These are phyloP conservation scores for Florisuga fusca DNA, from an alignment of 2,797 vertebrate species.

Conservation along the genomic window DNA sequence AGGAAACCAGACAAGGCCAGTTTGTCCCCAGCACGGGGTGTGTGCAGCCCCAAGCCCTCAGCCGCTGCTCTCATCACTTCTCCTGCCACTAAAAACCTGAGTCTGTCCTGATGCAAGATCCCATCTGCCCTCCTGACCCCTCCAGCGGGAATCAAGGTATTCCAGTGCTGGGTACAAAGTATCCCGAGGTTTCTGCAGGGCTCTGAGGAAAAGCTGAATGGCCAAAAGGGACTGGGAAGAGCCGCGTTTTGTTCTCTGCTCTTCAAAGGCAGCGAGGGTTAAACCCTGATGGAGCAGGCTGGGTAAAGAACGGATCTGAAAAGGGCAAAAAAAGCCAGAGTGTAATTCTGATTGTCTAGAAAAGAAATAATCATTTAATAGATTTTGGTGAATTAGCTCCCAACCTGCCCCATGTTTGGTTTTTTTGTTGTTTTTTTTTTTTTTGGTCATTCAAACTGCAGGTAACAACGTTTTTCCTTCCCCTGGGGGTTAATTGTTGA, in stretches of 20 bases:
- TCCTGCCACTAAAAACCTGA: no score
- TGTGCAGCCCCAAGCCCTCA: no score
- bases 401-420: not conserved
- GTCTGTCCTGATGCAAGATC: not conserved
- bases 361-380: not conserved
- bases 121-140: not conserved
- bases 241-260: not conserved
- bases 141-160: accelerated
- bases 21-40: no score
- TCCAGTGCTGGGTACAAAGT: not conserved
- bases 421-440: no score
- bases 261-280: not conserved
- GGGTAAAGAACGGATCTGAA: not conserved
- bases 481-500: not conserved
- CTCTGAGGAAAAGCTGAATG: not conserved
- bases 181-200: accelerated
- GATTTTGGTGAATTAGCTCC: not conserved
- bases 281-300: not conserved
- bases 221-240: not conserved
- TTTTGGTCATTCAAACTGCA: not conserved
- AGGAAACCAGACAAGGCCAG: no score
- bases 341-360: not conserved
- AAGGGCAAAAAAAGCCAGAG: not conserved
- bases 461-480: not conserved
- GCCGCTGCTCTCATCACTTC: no score